phyloP scores from a whole-genome alignment of 2,113 vertebrate genomes.

The Pimephales promelas region DNA sequence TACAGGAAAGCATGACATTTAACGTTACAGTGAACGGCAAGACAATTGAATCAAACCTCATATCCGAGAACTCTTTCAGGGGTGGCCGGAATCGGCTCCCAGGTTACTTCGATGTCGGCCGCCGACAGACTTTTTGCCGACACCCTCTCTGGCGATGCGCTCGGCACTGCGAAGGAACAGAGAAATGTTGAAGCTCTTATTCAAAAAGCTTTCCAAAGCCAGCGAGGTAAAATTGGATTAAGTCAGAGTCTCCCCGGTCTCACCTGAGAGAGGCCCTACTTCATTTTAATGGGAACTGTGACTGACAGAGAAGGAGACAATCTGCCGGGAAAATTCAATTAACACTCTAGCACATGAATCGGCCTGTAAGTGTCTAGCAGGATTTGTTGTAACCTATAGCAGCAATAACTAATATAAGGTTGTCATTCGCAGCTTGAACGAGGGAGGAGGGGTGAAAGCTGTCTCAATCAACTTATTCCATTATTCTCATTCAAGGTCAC shows the following conservation, averaged over 20 bases:
- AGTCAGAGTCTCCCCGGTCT: conserved; percentile 41
- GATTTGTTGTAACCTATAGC: conserved; percentile 76
- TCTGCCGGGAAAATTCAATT: conserved; percentile 79
- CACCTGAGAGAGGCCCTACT: conserved; percentile 68
- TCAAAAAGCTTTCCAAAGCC: conserved; percentile 61
- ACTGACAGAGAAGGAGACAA: conserved; percentile 77
- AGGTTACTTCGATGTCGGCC: conserved; percentile 86
- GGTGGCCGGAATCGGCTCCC: conserved; percentile 80
- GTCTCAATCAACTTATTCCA: conserved; percentile 58
- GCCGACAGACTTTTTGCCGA: conserved; percentile 84
- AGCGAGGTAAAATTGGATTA: conserved; percentile 61
- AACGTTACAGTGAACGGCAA: not conserved
- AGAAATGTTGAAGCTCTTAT: conserved; percentile 58
- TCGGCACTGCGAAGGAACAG: conserved; percentile 80
- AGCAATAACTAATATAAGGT: conserved; percentile 76
- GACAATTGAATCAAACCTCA: conserved; percentile 77
- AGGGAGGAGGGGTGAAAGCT: conserved; percentile 48
- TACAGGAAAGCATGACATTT: not conserved
- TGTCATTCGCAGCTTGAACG: conserved; percentile 66
- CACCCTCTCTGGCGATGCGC: conserved; percentile 78
- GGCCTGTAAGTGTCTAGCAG: conserved; percentile 71
- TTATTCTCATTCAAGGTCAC: conserved; percentile 72
- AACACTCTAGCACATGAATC: conserved; percentile 74
- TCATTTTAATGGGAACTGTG: conserved; percentile 75
- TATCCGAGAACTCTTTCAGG: conserved; percentile 90